A percentile compares a stretch with the other conserved stretches of the same genome.
Evolutionary conservation across 2,113 vertebrate species (phyloP).

Genomic region (Rhombomys opimus): DNA sequence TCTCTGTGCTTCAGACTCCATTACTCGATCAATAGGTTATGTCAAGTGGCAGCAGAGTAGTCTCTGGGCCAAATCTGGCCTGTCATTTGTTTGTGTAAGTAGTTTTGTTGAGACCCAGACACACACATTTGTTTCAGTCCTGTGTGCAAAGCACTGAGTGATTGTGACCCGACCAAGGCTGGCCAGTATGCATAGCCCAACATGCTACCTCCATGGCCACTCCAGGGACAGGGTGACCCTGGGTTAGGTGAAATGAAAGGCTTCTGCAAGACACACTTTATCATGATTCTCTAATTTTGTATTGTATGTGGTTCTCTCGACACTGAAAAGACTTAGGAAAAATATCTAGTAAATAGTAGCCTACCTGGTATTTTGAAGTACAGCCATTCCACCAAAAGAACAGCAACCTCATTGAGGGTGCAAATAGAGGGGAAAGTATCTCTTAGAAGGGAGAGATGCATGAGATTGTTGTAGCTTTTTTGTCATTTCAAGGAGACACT

Average conservation of each 20-base stretch:
- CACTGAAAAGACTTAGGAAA: not conserved
- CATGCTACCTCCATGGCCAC: not conserved
- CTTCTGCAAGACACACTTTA: not conserved
- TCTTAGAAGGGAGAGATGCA: not conserved
- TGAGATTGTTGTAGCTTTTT: not conserved
- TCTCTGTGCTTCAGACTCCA: not conserved
- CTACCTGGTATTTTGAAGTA: not conserved
- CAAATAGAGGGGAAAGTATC: not conserved
- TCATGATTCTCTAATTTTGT: not conserved
- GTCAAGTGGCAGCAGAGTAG: not conserved
- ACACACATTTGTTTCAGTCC: not conserved
- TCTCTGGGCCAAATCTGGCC: not conserved
- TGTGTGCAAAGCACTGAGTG: not conserved
- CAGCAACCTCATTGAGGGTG: not conserved
- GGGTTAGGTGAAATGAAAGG: not conserved
- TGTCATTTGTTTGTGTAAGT: conserved; percentile 5
- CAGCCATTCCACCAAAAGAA: not conserved
- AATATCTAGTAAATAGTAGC: not conserved
- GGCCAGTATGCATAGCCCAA: not conserved
- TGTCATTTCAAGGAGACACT: conserved; percentile 57
- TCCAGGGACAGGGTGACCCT: not conserved
- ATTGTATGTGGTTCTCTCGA: not conserved
- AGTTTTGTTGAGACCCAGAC: not conserved
- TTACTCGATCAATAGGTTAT: not conserved
- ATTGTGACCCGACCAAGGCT: not conserved